Base-by-base conservation (phyloP, 2,888 invertebrate species). In the Andrena praecox region DNA sequence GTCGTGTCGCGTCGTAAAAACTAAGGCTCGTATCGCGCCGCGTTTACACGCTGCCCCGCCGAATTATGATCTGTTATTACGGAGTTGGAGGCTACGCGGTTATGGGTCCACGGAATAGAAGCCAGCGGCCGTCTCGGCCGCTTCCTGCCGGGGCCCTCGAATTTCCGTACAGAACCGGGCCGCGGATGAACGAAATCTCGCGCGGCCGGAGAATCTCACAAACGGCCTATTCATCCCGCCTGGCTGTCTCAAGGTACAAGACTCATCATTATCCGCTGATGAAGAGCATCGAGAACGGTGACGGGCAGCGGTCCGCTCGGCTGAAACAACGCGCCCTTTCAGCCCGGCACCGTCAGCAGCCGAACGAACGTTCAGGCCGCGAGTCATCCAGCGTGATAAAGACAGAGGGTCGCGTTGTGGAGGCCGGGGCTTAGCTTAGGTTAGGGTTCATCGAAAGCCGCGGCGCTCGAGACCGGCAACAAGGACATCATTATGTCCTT, bases 271-370 rank as follows among this genome's bases (percentile, higher is more conserved):
- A 90, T 92, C 86, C 85, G 85, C 78, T 88, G 89, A 92, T 90
- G 92, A 91, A 90, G 90, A 90, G 90, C 90, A 90, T 89, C 89
- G 88, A 86, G 87, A 85, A 84, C 84, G 88, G 89, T 90, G 89
- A 89, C 87, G 89, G 85, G 86, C 84, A 70, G 85, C 72, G 80
- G 84, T 83, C 42, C 79, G 86, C 75, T 77, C 83, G 80, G 80
- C 77, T 85, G 82, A 91, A 90, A 92, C 92, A 92, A 92, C 89
- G 90, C 88, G 66, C 78, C 82, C 92, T 90, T 92, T 92, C 91
- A 91, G 88, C 64, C 85, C 70, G 7, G 20, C 48, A 79, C 60
- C 62, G 72, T 68, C 52, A 33, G 60, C 77, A 67, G 67, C 78
- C 70, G 68, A 71, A 74, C 71, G 82, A 62, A 78, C 60, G 42